Evolutionary conservation across 2,113 vertebrate species (phyloP).

Genomic region (Naja naja): DNA sequence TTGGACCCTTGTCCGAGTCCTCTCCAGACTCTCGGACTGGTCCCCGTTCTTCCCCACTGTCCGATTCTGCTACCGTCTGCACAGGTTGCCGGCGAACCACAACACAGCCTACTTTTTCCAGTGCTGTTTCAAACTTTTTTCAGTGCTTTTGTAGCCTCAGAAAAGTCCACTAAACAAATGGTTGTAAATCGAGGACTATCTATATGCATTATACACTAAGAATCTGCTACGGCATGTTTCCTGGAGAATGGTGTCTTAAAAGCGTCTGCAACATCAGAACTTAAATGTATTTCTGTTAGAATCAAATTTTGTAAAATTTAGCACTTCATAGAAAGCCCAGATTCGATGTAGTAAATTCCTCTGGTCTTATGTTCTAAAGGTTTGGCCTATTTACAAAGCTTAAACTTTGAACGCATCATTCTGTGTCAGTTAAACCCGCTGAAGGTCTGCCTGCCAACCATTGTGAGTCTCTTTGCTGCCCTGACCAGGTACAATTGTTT

Average conservation of each 20-base stretch:
- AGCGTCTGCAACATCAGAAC: not conserved
- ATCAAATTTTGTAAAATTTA: not conserved
- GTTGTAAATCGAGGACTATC: not conserved
- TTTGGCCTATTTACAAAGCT: constrained; percentile 85
- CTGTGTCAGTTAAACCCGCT: constrained; percentile 96
- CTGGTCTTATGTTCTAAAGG: constrained; percentile 70
- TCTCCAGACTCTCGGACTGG: too few species aligned
- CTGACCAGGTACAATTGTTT: constrained; percentile 81
- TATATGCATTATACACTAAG: not conserved
- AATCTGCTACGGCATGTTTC: not conserved
- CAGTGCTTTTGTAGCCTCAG: not conserved
- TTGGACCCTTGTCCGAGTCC: too few species aligned
- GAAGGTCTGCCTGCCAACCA: constrained; percentile 88
- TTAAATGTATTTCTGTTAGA: not conserved
- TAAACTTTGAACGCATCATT: constrained; percentile 93
- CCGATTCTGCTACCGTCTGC: too few species aligned
- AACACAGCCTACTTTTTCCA: not conserved
- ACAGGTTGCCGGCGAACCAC: too few species aligned
- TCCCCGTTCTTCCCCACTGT: too few species aligned
- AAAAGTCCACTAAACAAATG: not conserved
- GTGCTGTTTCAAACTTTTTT: not conserved
- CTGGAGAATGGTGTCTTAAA: not conserved
- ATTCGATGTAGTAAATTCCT: not conserved
- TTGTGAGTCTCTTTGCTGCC: constrained; percentile 91
- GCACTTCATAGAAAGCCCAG: not conserved